Percentiles rank a stretch among this genome's conserved stretches.
These are phyloP conservation scores for Bos indicus DNA, from an alignment of 2,113 vertebrate genomes.

Conservation along the genomic window DNA sequence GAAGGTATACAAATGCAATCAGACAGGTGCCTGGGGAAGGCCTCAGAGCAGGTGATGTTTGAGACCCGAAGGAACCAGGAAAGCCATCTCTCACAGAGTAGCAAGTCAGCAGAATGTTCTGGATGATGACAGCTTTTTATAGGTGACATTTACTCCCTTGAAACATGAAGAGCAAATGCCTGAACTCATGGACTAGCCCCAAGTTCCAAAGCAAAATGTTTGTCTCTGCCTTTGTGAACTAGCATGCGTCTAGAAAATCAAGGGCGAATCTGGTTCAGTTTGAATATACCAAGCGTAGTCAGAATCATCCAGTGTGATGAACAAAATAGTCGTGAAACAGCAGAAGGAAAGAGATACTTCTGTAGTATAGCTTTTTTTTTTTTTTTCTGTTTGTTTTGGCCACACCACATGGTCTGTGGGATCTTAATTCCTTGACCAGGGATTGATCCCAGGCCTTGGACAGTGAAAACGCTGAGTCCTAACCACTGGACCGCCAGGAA, in stretches of 20 bases:
- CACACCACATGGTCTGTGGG: background rate
- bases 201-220: background rate
- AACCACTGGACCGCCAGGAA: background rate
- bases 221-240: background rate
- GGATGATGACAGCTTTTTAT: background rate
- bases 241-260: accelerated
- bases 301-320: background rate
- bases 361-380: accelerated
- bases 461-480: background rate
- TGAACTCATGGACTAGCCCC: background rate
- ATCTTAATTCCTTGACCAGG: background rate
- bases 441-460: background rate
- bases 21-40: background rate
- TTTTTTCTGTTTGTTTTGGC: background rate
- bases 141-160: background rate
- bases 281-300: accelerated
- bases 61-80: background rate
- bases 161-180: accelerated
- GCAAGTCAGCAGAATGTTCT: background rate
- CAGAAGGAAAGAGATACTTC: background rate
- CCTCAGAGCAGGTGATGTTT: too few relatives aligned
- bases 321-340: accelerated
- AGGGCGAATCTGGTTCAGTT: background rate
- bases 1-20: accelerated
- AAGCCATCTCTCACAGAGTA: background rate